Conservation (phyloP, 2,797 vertebrate genomes). For the Lagocephalus sceleratus region DNA sequence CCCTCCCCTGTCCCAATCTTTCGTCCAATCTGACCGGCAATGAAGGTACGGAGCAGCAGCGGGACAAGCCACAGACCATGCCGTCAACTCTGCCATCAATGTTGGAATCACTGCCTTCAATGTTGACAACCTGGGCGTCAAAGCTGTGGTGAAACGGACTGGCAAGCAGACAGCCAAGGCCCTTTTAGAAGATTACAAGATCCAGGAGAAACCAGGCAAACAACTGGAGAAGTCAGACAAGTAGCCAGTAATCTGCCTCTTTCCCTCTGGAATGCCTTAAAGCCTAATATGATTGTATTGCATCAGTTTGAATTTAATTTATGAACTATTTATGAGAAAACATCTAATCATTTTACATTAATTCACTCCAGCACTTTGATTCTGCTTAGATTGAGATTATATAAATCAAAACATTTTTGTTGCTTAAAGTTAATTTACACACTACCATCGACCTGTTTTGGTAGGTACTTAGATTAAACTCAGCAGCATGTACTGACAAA, state of each 20-base stretch:
- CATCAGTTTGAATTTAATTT: conserved; percentile 58
- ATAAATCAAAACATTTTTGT: too few species aligned
- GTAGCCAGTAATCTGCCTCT: conserved; percentile 31
- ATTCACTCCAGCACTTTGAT: conserved; percentile 61
- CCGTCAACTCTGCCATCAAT: conserved; percentile 93
- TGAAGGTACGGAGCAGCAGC: conserved; percentile 91
- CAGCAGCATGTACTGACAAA: too few species aligned
- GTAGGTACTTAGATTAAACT: too few species aligned
- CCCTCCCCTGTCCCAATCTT: conserved; percentile 13
- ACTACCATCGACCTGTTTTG: too few species aligned
- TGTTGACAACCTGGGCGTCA: conserved; percentile 93
- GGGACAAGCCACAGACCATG: conserved; percentile 89
- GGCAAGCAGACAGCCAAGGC: conserved; percentile 89
- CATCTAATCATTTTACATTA: conserved; percentile 35
- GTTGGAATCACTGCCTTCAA: conserved; percentile 92
- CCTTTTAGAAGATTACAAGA: conserved; percentile 89
- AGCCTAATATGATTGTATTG: conserved; percentile 30
- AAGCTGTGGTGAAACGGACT: conserved; percentile 92
- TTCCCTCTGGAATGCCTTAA: conserved; percentile 62
- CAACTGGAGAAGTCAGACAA: conserved; percentile 58
- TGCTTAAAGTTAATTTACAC: too few species aligned
- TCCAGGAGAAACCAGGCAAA: conserved; percentile 71
- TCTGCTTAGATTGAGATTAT: too few species aligned
- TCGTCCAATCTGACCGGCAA: conserved; percentile 44
- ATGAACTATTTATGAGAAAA: conserved; percentile 48